Evolutionary conservation across 2,797 vertebrate species (phyloP), one percentile per base, ranked within the genome.

Genomic region (Aulostomus chinensis): DNA sequence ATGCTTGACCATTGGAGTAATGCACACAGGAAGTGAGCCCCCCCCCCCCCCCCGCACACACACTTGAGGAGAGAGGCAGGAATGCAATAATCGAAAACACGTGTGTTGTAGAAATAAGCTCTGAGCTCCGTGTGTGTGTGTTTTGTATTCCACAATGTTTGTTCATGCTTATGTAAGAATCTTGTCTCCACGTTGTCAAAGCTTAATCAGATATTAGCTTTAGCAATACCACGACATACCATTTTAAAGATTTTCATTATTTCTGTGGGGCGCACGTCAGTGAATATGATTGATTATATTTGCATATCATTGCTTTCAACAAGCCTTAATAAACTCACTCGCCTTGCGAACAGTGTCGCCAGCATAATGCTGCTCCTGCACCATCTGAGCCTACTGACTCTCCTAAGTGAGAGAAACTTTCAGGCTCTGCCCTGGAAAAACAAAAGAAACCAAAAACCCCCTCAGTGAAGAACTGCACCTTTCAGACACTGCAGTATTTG

Each of bases 51-150:
- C 65, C 60, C 73, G 66, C 34, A 13, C 0, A 7, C 24, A 25
- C 24, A 6, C 24, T 25, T 9, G 12, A 16, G 17, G 16, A 20
- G 41, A 58, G 77, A 81, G 73, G 70, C 77, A 80, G 87, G 83
- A 89, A 89, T 88, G 84, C 70, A 66, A 55, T 91, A 90, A 92
- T 85, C 84, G 79, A 90, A 88, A 86, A 85, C 88, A 79, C 77
- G 83, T 92, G 86, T 79, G 82, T 81, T 36, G 40, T 32, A 81
- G 79, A 86, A 87, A 77, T 60, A 73, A 70, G 32, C 60, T 55
- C 7, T 40, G 20, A 55, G 13, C 47, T 64, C 46, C 39, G 36
- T 58, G 41, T 47, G 50, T 33, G 54, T 36, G 31, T 34, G 29
- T 32, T 22, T 38, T 24, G 49, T 58, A 14, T 37, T 52, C 41